Percentiles rank a stretch among this genome's conserved stretches.
These are phyloP conservation scores for Papilio gigon DNA, from an alignment of 2,888 invertebrate species.

Conservation along the genomic window DNA sequence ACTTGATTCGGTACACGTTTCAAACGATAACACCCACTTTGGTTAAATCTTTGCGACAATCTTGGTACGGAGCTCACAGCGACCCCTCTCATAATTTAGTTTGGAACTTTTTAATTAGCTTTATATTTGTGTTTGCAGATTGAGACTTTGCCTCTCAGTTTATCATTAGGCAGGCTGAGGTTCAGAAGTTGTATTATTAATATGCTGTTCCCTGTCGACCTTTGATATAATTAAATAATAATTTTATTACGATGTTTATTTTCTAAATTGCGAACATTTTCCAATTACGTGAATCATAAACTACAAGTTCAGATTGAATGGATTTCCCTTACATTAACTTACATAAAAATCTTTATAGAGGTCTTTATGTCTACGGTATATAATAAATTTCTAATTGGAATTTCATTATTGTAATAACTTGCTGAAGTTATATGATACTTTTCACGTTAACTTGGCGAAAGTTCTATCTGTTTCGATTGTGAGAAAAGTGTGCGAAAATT, in stretches of 20 bases:
- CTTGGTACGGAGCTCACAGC: slow-evolving; percentile 77
- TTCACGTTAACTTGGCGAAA: neutral
- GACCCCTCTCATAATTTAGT: slow-evolving; percentile 83
- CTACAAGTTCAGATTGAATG: neutral
- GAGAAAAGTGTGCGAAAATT: slow-evolving; percentile 17
- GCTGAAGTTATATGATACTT: no score
- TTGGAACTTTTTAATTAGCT: slow-evolving; percentile 83
- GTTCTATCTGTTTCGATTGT: slow-evolving; percentile 18
- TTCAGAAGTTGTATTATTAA: slow-evolving; percentile 76
- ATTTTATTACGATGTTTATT: neutral
- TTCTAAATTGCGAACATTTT: neutral
- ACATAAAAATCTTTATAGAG: no score
- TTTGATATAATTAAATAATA: slow-evolving; percentile 12
- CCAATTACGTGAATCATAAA: neutral
- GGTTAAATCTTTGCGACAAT: slow-evolving; percentile 77
- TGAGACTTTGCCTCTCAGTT: slow-evolving; percentile 77
- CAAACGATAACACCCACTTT: slow-evolving; percentile 66
- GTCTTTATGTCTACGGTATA: no score
- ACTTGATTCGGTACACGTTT: slow-evolving; percentile 60
- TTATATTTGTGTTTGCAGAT: slow-evolving; percentile 83
- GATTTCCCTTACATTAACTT: neutral
- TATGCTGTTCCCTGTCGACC: slow-evolving; percentile 57
- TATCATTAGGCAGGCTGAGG: slow-evolving; percentile 75
- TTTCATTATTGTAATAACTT: neutral
- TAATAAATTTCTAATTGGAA: no score